These are phyloP conservation scores for Meteorus colon DNA, from an alignment of 2,888 invertebrate species.

Conservation along the genomic window DNA sequence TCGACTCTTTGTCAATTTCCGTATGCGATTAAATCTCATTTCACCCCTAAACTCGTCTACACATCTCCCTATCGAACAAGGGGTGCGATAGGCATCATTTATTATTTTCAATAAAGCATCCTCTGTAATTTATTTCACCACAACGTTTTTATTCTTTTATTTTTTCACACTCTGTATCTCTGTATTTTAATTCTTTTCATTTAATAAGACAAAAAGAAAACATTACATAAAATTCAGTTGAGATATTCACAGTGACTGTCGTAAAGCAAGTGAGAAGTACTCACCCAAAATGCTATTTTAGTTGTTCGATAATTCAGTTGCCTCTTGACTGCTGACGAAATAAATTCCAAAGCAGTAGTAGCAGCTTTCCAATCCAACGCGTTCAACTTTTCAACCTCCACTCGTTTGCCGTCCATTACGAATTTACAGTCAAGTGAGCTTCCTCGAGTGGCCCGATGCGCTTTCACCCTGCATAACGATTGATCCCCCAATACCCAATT, in stretches of 20 bases:
- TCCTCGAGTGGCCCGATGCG: conserved; percentile 12
- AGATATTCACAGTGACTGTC: not conserved
- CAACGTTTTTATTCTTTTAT: conserved; percentile 27
- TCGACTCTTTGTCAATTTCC: conserved; percentile 68
- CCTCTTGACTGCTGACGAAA: conserved; percentile 3
- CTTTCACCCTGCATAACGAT: conserved; percentile 39
- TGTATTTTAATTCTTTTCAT: not conserved
- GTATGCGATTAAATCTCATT: conserved; percentile 62
- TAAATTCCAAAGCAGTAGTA: conserved; percentile 20
- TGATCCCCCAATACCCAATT: conserved; percentile 34
- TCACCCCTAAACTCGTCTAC: conserved; percentile 21
- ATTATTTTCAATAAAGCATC: conserved; percentile 22
- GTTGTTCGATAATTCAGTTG: conserved; percentile 21
- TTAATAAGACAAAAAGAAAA: not conserved
- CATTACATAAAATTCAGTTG: not conserved
- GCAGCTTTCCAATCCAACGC: conserved; percentile 16
- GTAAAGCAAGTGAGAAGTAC: not conserved
- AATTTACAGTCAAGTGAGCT: conserved; percentile 26
- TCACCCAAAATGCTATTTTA: conserved; percentile 16
- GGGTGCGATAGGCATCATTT: conserved; percentile 4
- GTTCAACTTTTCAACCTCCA: conserved; percentile 16
- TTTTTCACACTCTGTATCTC: conserved; percentile 35
- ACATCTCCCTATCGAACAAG: conserved; percentile 8
- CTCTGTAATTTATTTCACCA: conserved; percentile 39
- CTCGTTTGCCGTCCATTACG: conserved; percentile 20